Evolutionary conservation across 2,888 invertebrate genomes (phyloP), one percentile per base, ranked within the genome.

Genomic region (Anoplius nigerrimus): DNA sequence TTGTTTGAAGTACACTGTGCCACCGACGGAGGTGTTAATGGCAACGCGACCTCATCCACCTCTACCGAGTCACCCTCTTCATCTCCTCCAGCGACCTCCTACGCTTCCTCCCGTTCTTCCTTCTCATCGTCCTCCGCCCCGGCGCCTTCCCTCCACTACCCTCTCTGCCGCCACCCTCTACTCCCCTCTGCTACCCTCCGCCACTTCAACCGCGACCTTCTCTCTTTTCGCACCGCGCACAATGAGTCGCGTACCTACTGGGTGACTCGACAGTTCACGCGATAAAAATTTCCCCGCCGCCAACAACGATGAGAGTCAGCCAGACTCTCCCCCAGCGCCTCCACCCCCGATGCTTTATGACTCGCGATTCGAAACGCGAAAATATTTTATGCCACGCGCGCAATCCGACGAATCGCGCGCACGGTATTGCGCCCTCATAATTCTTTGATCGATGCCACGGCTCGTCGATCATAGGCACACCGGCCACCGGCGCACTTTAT

Each of bases 1-100:
- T 87, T 87, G 86, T 86, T 87, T 87, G 86, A 86, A 87, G 87
- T 85, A 82, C 85, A 82, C 84, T 81, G 82, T 80, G 75, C 77
- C 69, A 74, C 71, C 72, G 78, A 76, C 76, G 78, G 80, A 87
- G 85, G 87, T 86, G 87, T 85, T 86, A 86, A 87, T 86, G 83
- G 85, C 84, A 82, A 82, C 76, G 83, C 80, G 74, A 80, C 78
- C 78, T 81, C 80, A 74, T 76, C 82, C 73, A 77, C 74, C 75
- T 69, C 79, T 66, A 70, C 76, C 62, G 66, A 69, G 27, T 55
- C 42, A 34, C 43, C 22, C 60, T 46, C 62, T 56, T 24, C 69
- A 57, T 54, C 63, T 46, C 45, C 42, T 21, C 55, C 53, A 3
- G 5, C 53, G 71, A 18, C 54, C 67, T 62, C 71, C 65, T 20